phyloP scores from a whole-genome alignment of 2,797 vertebrate species.

The Denticeps clupeoides region DNA sequence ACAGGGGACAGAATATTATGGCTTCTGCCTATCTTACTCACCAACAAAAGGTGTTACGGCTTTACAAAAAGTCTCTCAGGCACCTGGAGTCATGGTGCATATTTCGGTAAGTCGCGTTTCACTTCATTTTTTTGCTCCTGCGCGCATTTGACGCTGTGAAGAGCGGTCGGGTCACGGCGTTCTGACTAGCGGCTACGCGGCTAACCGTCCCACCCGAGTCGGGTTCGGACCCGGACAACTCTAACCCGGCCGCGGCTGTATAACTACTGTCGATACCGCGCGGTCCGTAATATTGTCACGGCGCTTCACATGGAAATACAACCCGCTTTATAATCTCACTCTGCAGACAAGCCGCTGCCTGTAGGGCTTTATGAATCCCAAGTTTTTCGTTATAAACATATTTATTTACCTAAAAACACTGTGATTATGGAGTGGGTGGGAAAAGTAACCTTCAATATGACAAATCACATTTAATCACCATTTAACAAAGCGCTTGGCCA shows the following conservation, averaged over 20 bases:
- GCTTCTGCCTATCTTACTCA: constrained; percentile 69
- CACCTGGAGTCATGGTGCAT: constrained; percentile 87
- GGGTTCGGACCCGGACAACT: neutral
- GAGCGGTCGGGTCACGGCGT: no score
- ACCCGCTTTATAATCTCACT: no score
- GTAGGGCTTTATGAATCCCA: no score
- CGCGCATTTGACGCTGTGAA: constrained; percentile 2
- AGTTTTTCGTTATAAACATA: no score
- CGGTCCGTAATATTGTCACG: neutral
- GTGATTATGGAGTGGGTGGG: no score
- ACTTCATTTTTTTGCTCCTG: accelerated
- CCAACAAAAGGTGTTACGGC: constrained; percentile 81
- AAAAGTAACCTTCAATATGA: no score
- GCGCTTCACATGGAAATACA: no score
- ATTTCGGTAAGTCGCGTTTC: constrained; percentile 55
- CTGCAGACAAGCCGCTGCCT: no score
- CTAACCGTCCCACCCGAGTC: constrained; percentile 4
- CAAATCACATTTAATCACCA: no score
- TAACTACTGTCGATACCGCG: neutral
- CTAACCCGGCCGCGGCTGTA: neutral
- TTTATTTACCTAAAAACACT: no score
- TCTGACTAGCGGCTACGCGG: no score
- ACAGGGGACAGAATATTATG: constrained; percentile 23
- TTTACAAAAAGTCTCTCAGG: constrained; percentile 84
- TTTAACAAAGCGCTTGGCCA: no score